phyloP scores from a whole-genome alignment of 2,113 vertebrate genomes.

The Lepisosteus osseus region DNA sequence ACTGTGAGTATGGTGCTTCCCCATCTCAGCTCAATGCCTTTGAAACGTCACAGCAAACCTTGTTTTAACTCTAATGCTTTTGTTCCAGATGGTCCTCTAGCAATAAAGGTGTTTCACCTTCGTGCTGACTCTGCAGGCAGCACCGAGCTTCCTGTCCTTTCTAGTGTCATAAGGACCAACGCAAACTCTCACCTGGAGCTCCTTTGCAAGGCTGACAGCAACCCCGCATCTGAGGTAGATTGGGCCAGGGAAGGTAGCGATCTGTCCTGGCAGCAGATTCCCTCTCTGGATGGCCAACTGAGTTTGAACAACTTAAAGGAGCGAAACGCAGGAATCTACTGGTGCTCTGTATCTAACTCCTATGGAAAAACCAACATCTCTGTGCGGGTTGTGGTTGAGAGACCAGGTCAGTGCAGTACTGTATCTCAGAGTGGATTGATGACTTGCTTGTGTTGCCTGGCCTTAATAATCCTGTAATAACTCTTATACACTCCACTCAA shows the following conservation, averaged over 20 bases:
- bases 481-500: background rate
- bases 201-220: constrained; percentile 19
- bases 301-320: constrained; percentile 22
- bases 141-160: background rate
- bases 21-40: background rate
- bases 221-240: background rate
- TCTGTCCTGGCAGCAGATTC: constrained; percentile 6
- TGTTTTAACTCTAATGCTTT: background rate
- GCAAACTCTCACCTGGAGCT: constrained; percentile 27
- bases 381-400: constrained; percentile 27
- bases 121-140: background rate
- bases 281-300: background rate
- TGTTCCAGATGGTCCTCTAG: constrained; percentile 21
- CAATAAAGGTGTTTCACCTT: constrained; percentile 20
- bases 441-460: background rate
- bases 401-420: constrained; percentile 23
- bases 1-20: constrained; percentile 1
- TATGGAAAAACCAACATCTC: constrained; percentile 14
- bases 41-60: background rate
- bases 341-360: constrained; percentile 18
- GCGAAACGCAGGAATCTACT: constrained; percentile 33
- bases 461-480: background rate
- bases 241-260: constrained; percentile 29
- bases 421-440: background rate
- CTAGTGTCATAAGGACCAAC: constrained; percentile 20